These are phyloP conservation scores for Drosophila sordidula DNA, from an alignment of 2,888 invertebrate genomes.

Conservation along the genomic window DNA sequence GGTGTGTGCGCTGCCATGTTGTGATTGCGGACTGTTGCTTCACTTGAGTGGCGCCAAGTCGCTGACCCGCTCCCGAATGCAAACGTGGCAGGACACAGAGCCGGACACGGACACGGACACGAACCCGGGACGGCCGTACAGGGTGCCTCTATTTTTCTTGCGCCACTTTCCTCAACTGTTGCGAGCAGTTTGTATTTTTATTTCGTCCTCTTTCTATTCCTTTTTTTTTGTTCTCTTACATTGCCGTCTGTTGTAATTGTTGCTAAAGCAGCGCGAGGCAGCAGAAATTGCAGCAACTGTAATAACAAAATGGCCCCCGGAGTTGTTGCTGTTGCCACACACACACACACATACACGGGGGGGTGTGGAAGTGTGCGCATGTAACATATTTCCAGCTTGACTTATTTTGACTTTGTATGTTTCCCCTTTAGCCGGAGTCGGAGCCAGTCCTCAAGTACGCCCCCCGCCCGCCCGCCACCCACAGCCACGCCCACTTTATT, in stretches of 20 bases:
- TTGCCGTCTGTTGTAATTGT: constrained; percentile 66
- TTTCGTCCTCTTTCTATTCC: constrained; percentile 21
- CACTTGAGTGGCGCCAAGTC: constrained; percentile 63
- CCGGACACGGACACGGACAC: constrained; percentile 6
- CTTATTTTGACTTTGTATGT: constrained; percentile 73
- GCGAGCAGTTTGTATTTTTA: constrained; percentile 27
- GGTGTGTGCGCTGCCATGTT: constrained; percentile 48
- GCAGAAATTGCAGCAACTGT: constrained; percentile 76
- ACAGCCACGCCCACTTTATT: constrained; percentile 30
- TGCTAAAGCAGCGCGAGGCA: constrained; percentile 66
- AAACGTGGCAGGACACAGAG: constrained; percentile 17
- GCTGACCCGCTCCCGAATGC: constrained; percentile 46
- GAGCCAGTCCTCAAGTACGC: constrained; percentile 16
- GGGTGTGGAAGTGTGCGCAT: constrained; percentile 36
- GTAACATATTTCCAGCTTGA: constrained; percentile 76
- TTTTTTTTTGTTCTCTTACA: constrained; percentile 18
- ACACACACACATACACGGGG: constrained; percentile 8
- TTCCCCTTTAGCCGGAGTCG: constrained; percentile 32
- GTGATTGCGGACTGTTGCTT: constrained; percentile 74
- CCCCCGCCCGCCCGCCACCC: neutral
- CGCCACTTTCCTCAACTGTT: constrained; percentile 21
- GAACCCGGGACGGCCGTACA: constrained; percentile 35
- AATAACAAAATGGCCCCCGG: constrained; percentile 79
- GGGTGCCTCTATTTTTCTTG: constrained; percentile 61
- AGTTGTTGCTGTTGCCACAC: constrained; percentile 62